These are phyloP conservation scores for Caranx ignobilis DNA, from an alignment of 2,113 vertebrate genomes.

Conservation along the genomic window DNA sequence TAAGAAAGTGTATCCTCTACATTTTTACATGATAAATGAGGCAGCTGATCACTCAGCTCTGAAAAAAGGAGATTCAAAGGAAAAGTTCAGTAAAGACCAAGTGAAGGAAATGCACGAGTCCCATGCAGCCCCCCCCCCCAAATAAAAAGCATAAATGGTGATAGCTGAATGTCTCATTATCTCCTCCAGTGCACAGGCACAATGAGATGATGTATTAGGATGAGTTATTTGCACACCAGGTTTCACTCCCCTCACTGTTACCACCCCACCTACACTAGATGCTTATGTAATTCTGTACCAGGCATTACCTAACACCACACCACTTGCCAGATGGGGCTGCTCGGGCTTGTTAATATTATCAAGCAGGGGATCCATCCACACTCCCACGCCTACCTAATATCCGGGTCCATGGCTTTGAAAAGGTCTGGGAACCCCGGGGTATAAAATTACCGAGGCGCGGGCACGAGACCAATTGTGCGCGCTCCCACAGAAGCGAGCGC, in stretches of 20 bases:
- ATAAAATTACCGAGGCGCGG: conserved; percentile 59
- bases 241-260: conserved; percentile 70
- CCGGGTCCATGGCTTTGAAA: conserved; percentile 47
- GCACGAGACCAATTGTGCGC: conserved; percentile 62
- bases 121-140: neutral
- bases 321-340: conserved; percentile 57
- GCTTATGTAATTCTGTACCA: conserved; percentile 73
- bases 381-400: conserved; percentile 16
- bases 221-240: conserved; percentile 58
- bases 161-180: neutral
- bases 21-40: neutral
- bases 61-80: neutral
- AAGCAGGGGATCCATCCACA: neutral
- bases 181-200: conserved; percentile 20
- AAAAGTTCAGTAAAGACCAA: neutral
- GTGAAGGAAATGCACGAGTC: no score
- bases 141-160: neutral
- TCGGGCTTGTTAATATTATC: conserved; percentile 31
- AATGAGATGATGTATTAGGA: conserved; percentile 42
- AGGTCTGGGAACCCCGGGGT: conserved; percentile 51
- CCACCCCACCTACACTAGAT: conserved; percentile 68
- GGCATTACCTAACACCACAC: conserved; percentile 73
- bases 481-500: conserved; percentile 61
- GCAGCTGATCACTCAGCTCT: no score
- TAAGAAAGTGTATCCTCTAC: no score